Evolutionary conservation across 2,888 invertebrate genomes (phyloP).

Genomic region (Drosophila affinis): DNA sequence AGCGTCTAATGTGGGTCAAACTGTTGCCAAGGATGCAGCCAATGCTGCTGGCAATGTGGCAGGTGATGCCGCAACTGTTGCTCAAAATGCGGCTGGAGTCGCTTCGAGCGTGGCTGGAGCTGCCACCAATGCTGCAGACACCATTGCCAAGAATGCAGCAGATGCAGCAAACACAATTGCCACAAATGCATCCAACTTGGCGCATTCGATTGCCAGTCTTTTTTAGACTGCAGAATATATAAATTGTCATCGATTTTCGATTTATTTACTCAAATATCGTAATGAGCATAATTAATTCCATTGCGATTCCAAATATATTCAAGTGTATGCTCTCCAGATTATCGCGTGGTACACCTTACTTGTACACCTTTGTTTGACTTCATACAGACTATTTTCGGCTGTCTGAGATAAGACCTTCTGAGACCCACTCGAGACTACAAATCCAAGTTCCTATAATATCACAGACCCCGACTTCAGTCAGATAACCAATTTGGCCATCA

Average conservation of each 20-base stretch:
- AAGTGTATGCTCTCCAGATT: no score
- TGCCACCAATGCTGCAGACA: conserved; percentile 25
- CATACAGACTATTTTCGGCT: conserved; percentile 1
- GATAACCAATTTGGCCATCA: conserved; percentile 16
- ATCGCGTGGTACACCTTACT: neutral
- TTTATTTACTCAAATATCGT: conserved; percentile 23
- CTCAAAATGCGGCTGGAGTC: conserved; percentile 7
- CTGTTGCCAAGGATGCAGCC: conserved; percentile 4
- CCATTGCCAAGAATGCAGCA: conserved; percentile 9
- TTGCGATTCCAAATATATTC: neutral
- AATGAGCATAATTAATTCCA: conserved; percentile 7
- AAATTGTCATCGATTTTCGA: neutral
- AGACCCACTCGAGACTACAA: conserved; percentile 1
- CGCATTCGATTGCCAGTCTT: conserved; percentile 22
- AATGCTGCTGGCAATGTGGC: conserved; percentile 20
- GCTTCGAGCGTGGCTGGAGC: conserved; percentile 8
- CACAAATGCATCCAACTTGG: conserved; percentile 10
- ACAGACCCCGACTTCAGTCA: conserved; percentile 1
- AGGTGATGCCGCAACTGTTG: conserved; percentile 8
- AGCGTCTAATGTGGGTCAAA: conserved; percentile 6
- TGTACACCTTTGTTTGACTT: conserved; percentile 1
- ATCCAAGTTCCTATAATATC: neutral
- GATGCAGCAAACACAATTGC: conserved; percentile 26
- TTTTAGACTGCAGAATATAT: conserved; percentile 11
- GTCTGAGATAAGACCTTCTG: neutral